Conservation (phyloP, 2,888 invertebrate species). For the Dioctria rufipes region DNA sequence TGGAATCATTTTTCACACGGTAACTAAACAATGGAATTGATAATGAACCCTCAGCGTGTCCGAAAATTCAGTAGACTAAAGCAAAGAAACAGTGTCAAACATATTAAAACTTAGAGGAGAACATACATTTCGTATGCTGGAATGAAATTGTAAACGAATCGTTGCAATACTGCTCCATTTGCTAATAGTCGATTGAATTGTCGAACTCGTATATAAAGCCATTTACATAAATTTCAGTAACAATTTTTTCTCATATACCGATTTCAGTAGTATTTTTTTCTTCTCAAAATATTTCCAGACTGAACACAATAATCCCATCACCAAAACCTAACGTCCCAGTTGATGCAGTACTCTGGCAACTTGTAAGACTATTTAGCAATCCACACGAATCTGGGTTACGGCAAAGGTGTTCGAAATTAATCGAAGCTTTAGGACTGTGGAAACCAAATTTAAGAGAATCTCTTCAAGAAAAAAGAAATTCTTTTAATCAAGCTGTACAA, state of each 20-base stretch:
- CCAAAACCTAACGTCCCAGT: conserved; percentile 80
- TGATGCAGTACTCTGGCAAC: conserved; percentile 88
- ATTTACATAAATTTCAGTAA: too few species aligned
- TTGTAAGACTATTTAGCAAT: conserved; percentile 82
- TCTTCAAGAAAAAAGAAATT: conserved; percentile 79
- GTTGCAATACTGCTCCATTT: too few species aligned
- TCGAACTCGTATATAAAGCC: too few species aligned
- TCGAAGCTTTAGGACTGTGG: conserved; percentile 76
- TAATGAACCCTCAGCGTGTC: too few species aligned
- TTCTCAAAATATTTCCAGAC: conserved; percentile 65
- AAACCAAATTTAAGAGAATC: conserved; percentile 79
- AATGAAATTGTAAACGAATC: too few species aligned
- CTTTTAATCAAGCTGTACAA: conserved; percentile 88
- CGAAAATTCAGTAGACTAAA: too few species aligned
- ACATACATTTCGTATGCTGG: too few species aligned
- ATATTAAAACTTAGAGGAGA: too few species aligned
- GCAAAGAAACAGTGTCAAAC: too few species aligned
- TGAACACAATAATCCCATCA: conserved; percentile 68
- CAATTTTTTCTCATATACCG: too few species aligned
- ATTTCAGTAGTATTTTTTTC: not conserved
- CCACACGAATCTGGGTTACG: conserved; percentile 76
- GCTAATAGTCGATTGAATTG: too few species aligned
- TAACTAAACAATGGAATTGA: conserved; percentile 66
- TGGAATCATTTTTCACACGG: conserved; percentile 87
- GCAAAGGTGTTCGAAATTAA: conserved; percentile 76